A percentile compares a stretch with the other conserved stretches of the same genome.
phyloP scores from a whole-genome alignment of 2,113 vertebrate species.

The Corythoichthys haematopterus region DNA sequence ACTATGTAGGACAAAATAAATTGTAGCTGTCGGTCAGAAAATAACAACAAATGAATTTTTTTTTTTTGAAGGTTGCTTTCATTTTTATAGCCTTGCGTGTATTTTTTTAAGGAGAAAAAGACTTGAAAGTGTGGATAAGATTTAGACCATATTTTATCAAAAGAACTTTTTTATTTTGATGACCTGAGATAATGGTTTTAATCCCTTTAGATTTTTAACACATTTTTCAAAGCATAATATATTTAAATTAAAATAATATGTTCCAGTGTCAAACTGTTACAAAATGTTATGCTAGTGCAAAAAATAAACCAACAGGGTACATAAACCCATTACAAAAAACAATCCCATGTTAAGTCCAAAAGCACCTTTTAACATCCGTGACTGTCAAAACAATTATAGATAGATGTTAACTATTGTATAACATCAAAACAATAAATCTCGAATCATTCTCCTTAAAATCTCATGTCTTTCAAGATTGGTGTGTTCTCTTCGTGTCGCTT shows the following conservation, averaged over 20 bases:
- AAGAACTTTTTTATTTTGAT: neutral
- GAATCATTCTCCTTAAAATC: too few relatives aligned
- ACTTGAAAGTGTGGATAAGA: neutral
- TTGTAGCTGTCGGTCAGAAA: constrained; percentile 22
- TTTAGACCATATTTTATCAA: too few relatives aligned
- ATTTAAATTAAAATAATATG: neutral
- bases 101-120: neutral
- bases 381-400: too few relatives aligned
- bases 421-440: too few relatives aligned
- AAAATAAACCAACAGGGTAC: too few relatives aligned
- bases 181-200: neutral
- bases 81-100: neutral
- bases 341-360: too few relatives aligned
- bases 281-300: too few relatives aligned
- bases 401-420: too few relatives aligned
- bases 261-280: neutral
- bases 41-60: constrained; percentile 5
- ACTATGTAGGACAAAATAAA: constrained; percentile 22
- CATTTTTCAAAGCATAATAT: neutral
- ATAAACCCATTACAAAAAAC: too few relatives aligned
- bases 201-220: neutral
- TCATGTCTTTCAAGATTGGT: too few relatives aligned
- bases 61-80: neutral
- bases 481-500: too few relatives aligned
- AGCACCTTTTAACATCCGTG: too few relatives aligned